These are phyloP conservation scores for Girardinichthys multiradiatus DNA, from an alignment of 2,113 vertebrate species.

Conservation along the genomic window DNA sequence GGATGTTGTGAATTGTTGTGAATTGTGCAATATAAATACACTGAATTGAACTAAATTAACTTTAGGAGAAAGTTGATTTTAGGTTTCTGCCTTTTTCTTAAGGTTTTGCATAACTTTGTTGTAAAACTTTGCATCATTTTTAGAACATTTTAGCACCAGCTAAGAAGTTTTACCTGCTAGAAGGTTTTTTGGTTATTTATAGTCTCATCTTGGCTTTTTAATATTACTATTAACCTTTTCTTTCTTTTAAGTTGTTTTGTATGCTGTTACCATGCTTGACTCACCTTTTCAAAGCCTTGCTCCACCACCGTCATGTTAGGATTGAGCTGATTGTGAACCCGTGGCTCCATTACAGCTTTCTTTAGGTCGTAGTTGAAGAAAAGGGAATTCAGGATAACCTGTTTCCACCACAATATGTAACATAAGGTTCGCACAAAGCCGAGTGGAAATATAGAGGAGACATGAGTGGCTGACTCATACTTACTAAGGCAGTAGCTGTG, in stretches of 20 bases:
- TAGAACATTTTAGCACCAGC: no score
- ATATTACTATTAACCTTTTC: neutral
- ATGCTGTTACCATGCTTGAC: neutral
- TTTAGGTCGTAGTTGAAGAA: conserved; percentile 93
- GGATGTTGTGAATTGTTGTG: no score
- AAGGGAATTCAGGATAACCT: conserved; percentile 90
- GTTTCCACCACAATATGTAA: conserved; percentile 18
- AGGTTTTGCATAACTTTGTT: no score
- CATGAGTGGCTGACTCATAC: conserved; percentile 21
- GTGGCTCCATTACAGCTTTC: conserved; percentile 85
- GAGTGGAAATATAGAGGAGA: neutral
- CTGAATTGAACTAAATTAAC: no score
- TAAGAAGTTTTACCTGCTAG: neutral
- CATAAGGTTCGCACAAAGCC: neutral
- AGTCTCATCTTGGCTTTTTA: neutral
- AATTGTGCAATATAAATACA: no score
- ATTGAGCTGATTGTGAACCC: conserved; percentile 91
- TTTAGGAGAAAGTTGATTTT: no score
- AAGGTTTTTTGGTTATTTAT: neutral
- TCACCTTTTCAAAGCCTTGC: conserved; percentile 77
- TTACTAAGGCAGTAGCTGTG: conserved; percentile 90
- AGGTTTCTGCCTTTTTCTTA: no score
- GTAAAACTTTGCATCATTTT: no score
- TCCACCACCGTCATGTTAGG: conserved; percentile 86
- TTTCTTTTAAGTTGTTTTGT: neutral